Conservation (phyloP, 2,113 vertebrate genomes). For the Ovis canadensis region DNA sequence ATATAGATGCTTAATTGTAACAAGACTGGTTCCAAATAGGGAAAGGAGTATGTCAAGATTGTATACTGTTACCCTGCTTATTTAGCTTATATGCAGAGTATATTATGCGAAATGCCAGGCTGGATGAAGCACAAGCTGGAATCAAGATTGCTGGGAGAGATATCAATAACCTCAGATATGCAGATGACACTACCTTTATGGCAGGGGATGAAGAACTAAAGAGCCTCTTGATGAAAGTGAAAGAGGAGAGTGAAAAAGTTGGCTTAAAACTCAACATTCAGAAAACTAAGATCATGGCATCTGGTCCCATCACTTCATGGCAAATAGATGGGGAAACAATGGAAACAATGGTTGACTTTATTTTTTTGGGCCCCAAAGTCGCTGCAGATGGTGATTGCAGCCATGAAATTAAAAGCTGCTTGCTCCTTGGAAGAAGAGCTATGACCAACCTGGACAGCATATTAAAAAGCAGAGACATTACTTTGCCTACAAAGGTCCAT, state of each 20-base stretch:
- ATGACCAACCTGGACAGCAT: background rate
- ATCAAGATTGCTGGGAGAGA: background rate
- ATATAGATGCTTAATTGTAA: background rate
- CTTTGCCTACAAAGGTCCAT: background rate
- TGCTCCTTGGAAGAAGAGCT: background rate
- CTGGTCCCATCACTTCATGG: background rate
- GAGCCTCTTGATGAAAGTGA: background rate
- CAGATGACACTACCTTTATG: background rate
- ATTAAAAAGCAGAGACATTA: background rate
- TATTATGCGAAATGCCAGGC: background rate
- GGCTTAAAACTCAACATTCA: background rate
- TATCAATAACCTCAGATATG: background rate
- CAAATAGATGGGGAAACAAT: background rate
- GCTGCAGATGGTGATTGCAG: background rate
- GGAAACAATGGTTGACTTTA: background rate
- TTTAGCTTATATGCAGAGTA: background rate
- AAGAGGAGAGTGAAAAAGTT: background rate
- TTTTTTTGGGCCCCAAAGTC: accelerated
- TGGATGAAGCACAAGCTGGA: background rate
- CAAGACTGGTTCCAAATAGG: background rate
- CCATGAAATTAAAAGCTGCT: background rate
- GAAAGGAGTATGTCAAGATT: accelerated
- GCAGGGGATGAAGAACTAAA: background rate
- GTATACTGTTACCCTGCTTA: background rate
- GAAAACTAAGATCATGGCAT: background rate